phyloP scores from a whole-genome alignment of 30 jellyfish, hydroid and myxozoan species.

The Cassiopea andromeda region DNA sequence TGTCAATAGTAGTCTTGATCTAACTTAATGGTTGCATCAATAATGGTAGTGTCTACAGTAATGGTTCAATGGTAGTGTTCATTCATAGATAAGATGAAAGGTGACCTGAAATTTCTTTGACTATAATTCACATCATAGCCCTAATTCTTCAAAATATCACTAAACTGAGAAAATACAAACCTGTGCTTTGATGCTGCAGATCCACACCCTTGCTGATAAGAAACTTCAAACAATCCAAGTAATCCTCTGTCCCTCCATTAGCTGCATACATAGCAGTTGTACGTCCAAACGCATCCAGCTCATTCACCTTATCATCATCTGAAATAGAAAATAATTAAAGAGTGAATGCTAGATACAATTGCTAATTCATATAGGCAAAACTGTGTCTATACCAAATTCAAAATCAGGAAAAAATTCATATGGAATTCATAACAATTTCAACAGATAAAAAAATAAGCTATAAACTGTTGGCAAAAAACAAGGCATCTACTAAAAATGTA shows the following conservation, averaged over 20 bases:
- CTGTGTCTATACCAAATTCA: no score
- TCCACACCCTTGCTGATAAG: constrained; percentile 80
- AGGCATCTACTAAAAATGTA: neutral
- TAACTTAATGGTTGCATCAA: no score
- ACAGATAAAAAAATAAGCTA: no score
- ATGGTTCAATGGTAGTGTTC: no score
- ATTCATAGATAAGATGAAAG: no score
- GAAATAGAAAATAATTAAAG: neutral
- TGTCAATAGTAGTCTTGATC: no score
- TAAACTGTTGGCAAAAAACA: no score
- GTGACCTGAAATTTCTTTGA: no score
- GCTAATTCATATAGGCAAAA: neutral
- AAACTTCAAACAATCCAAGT: constrained; percentile 70
- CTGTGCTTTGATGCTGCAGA: constrained; percentile 84
- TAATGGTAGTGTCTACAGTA: no score
- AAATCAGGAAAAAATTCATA: no score
- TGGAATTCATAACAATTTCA: no score
- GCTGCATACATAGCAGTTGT: constrained; percentile 87
- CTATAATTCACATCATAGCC: no score
- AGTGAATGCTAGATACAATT: neutral
- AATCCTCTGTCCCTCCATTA: constrained; percentile 77
- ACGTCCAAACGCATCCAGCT: constrained; percentile 94
- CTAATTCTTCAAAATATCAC: neutral
- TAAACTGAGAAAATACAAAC: constrained; percentile 28
- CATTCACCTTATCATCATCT: constrained; percentile 74